Evolutionary conservation across 1,140 invertebrate genomes (phyloP), one percentile per base, ranked within the genome.

Genomic region (Chionoecetes opilio): DNA sequence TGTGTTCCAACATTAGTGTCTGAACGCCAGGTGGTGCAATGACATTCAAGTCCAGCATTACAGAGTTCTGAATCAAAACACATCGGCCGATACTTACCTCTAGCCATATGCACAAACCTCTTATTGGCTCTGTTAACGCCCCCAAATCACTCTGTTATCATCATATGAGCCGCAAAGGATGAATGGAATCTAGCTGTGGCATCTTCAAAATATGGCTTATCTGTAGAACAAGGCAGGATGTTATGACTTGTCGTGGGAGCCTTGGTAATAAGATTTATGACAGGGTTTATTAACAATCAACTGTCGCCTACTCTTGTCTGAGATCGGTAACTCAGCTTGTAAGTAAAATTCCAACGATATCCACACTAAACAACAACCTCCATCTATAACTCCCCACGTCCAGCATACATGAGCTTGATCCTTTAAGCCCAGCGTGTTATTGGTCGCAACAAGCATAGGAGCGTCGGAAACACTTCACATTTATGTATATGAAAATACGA

Each of bases 211-310:
- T 21, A n/a, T 75, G 63, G n/a, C 21, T 26, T n/a, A 5, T 75
- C n/a, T 5, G 11, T 17, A 75, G n/a, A 75, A 75, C n/a, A 75
- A n/a, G 21, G 6, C 6, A 5, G n/a, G 21, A n/a, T 17, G n/a
- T 75, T 75, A 75, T 75, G 63, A n/a, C 63, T 26, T n/a, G 63
- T 75, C n/a, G n/a, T n/a, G n/a, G 63, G 63, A 75, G 63, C 63
- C n/a, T n/a, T n/a, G n/a, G 21, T 75, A 75, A 75, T 75, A 75
- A 75, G 63, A 75, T 75, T 75, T 75, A 75, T n/a, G 63, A 75
- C 63, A 75, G 63, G 63, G 63, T 75, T 75, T 6, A 17, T n/a
- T 75, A n/a, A 75, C 26, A 17, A 75, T 11, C 63, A 75, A 26
- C 63, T 75, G 63, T 21, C 21, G 21, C n/a, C 63, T 75, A 75